phyloP scores from a whole-genome alignment of 2,888 invertebrate genomes.

The Luperina nickerlii region DNA sequence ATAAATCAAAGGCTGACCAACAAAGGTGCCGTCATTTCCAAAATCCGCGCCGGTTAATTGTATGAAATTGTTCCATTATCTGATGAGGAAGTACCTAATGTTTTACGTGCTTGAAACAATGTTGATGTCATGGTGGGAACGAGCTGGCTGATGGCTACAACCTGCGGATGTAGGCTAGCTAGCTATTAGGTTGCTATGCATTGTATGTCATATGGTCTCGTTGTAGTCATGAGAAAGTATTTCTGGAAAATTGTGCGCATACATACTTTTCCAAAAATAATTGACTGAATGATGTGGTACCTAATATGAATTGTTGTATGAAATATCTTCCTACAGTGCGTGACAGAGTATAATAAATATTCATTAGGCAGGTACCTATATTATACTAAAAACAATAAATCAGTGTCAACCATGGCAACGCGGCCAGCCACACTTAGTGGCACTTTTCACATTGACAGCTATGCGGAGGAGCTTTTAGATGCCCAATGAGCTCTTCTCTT shows the following conservation, averaged over 20 bases:
- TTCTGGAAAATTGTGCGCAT: background rate
- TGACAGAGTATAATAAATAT: background rate
- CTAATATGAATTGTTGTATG: background rate
- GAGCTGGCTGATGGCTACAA: slow-evolving; percentile 69
- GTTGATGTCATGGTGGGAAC: slow-evolving; percentile 71
- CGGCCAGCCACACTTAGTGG: background rate
- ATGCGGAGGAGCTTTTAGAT: background rate
- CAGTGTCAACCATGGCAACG: background rate
- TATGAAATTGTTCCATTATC: slow-evolving; percentile 74
- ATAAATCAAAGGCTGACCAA: slow-evolving; percentile 62
- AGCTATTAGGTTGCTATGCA: background rate
- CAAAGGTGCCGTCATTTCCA: slow-evolving; percentile 59
- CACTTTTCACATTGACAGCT: background rate
- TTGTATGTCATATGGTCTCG: slow-evolving; percentile 5
- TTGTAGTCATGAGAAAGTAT: slow-evolving; percentile 9
- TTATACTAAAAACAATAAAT: background rate
- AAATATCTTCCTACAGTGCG: background rate
- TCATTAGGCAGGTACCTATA: background rate
- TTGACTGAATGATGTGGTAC: background rate
- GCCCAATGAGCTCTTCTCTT: background rate
- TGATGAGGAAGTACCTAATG: slow-evolving; percentile 84
- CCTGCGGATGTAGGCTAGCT: slow-evolving; percentile 59
- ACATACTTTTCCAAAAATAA: background rate
- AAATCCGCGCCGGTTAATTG: slow-evolving; percentile 66
- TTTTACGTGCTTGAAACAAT: slow-evolving; percentile 76